Evolutionary conservation across 2,888 invertebrate species (phyloP).

Genomic region (Girardia tigrina): DNA sequence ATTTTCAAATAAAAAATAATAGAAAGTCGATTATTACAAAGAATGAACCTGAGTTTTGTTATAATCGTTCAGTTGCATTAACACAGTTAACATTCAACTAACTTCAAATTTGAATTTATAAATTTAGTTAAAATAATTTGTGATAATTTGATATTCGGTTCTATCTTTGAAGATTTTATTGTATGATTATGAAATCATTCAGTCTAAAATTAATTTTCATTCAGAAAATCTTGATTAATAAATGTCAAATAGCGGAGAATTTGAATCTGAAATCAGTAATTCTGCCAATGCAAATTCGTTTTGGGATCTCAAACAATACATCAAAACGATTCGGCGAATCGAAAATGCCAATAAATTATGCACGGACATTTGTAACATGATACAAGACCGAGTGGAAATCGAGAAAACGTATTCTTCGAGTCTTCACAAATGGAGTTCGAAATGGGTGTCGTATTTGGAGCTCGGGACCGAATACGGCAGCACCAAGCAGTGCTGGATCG

Average conservation of each 20-base stretch:
- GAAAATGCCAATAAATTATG: slow-evolving; percentile 89
- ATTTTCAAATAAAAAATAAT: too few relatives aligned
- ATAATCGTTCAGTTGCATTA: not conserved
- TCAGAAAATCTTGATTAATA: not conserved
- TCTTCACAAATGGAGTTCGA: slow-evolving; percentile 82
- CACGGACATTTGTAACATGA: slow-evolving; percentile 71
- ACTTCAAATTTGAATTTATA: slow-evolving; percentile 16
- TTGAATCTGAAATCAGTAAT: slow-evolving; percentile 13
- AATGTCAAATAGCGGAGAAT: slow-evolving; percentile 29
- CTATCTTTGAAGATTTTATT: not conserved
- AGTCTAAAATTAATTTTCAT: not conserved
- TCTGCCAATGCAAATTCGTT: slow-evolving; percentile 67
- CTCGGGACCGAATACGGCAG: slow-evolving; percentile 94
- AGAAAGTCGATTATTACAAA: too few relatives aligned
- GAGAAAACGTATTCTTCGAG: slow-evolving; percentile 90
- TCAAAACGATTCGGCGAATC: slow-evolving; percentile 78
- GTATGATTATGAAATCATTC: not conserved
- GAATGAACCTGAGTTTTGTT: not conserved
- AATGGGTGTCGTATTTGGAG: slow-evolving; percentile 91
- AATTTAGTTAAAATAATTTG: not conserved
- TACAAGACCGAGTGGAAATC: slow-evolving; percentile 83
- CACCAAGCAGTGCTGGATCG: slow-evolving; percentile 89
- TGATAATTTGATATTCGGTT: not conserved
- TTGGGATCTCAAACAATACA: slow-evolving; percentile 96
- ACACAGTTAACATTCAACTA: slow-evolving; percentile 4